Percentiles rank a stretch among this genome's conserved stretches.
phyloP scores from a whole-genome alignment of 2,888 invertebrate genomes.

The Schizaphis graminum region DNA sequence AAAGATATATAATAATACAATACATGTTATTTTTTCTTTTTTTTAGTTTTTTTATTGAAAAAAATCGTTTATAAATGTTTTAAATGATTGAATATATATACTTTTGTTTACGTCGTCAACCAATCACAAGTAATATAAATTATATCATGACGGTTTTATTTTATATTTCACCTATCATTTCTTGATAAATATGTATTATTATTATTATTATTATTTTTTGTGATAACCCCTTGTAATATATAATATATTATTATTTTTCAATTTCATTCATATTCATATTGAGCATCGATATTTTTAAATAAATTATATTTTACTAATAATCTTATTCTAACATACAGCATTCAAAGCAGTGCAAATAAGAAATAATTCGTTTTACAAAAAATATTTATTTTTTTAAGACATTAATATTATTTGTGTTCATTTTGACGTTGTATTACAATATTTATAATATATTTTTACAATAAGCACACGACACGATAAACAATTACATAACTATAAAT shows the following conservation, averaged over 20 bases:
- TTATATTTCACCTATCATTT: constrained; percentile 6
- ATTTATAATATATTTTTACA: neutral
- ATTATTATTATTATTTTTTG: neutral
- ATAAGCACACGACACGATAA: neutral
- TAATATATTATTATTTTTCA: neutral
- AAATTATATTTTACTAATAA: neutral
- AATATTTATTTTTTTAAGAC: neutral
- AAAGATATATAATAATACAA: neutral
- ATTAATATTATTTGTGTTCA: neutral
- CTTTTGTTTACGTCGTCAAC: neutral
- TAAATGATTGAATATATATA: neutral
- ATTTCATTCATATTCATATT: neutral
- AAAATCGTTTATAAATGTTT: neutral
- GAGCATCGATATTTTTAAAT: neutral
- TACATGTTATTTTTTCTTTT: neutral
- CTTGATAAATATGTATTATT: neutral
- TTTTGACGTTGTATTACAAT: neutral
- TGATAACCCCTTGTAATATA: neutral
- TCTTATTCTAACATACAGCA: neutral
- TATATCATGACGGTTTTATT: neutral
- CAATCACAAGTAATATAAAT: neutral
- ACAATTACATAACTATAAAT: neutral
- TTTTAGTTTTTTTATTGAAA: neutral
- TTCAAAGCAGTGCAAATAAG: neutral
- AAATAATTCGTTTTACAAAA: neutral